phyloP scores from a whole-genome alignment of 2,888 invertebrate species.

The Drosophila quasianomalipes region DNA sequence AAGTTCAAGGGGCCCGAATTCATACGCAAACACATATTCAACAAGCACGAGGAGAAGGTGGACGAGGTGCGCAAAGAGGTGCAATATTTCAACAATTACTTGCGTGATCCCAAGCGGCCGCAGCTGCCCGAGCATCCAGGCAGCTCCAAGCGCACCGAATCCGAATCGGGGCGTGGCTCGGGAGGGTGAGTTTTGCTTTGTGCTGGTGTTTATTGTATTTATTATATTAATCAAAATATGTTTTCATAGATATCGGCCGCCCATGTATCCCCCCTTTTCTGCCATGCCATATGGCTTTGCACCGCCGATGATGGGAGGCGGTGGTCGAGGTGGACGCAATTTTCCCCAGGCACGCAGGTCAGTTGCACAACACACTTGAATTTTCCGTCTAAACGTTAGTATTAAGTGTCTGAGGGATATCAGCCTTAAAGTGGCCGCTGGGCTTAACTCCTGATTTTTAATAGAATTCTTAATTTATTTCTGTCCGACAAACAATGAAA shows the following conservation, averaged over 20 bases:
- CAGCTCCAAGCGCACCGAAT: conserved; percentile 77
- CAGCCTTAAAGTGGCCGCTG: background rate
- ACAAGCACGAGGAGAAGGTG: conserved; percentile 98
- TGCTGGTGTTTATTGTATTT: too few relatives aligned
- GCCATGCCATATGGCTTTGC: conserved; percentile 86
- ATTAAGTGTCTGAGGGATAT: conserved; percentile 5
- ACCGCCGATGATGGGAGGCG: conserved; percentile 86
- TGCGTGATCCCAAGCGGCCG: conserved; percentile 96
- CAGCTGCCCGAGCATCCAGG: conserved; percentile 95
- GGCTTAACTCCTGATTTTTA: background rate
- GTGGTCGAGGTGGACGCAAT: conserved; percentile 85
- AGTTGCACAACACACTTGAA: conserved; percentile 31
- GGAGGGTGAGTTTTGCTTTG: conserved; percentile 50
- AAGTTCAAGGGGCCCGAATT: conserved; percentile 99
- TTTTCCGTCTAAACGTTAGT: conserved; percentile 12
- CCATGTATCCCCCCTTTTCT: conserved; percentile 84
- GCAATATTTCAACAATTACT: conserved; percentile 98
- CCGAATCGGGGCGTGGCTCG: conserved; percentile 74
- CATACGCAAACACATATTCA: conserved; percentile 98
- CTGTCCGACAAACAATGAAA: conserved; percentile 8
- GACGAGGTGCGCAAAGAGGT: conserved; percentile 99
- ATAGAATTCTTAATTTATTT: background rate
- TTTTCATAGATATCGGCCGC: conserved; percentile 77
- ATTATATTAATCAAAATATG: background rate
- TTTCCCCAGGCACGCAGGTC: conserved; percentile 69